Base-by-base conservation (phyloP, 1,140 invertebrate genomes). In the Ladona fulva region DNA sequence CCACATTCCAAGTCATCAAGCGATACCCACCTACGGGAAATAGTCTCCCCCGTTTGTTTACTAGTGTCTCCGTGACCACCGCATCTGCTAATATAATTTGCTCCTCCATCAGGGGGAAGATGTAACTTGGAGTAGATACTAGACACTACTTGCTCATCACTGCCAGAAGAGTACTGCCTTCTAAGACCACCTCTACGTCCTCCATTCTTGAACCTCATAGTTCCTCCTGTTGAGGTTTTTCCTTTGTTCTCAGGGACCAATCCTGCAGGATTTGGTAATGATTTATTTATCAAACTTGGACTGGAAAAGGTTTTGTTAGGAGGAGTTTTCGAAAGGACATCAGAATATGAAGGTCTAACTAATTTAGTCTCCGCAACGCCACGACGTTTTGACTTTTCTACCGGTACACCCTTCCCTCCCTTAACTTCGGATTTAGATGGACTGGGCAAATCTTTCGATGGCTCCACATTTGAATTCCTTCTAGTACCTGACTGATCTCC, bases 321-420 rank as follows among this genome's bases (percentile, higher is more conserved):
- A 0, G 80, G 80, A 5, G 86, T 91, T 84, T 94, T 94, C 19
- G 91, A 90, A 16, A 94, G 81, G 12, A 95, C 92, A 85, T 93
- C 93, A 0, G 93, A 95, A 83, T 94, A 95, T 25, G 91, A 91
- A 24, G 92, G 92, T 77, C 93, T 86, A 92, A 94, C 94, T 6
- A 93, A 93, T 52, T 59, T 42, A 24, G 22, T 42, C 19, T 75
- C 24, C 14, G 22, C n/a, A 66, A 19, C 79, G 76, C 25, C 84
- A 83, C 81, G 85, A 80, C 77, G 84, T 78, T 77, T 80, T 81
- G 75, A 77, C 76, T 59, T 73, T 22, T 74, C 74, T 42, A 75
- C 75, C 59, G 77, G 76, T 24, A 44, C 76, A 76, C 80, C 42
- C 74, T 75, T 79, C 73, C 81, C 80, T 76, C 80, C 79, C 79